These are phyloP conservation scores for Thrips palmi DNA, from an alignment of 1,140 invertebrate genomes.

Conservation along the genomic window DNA sequence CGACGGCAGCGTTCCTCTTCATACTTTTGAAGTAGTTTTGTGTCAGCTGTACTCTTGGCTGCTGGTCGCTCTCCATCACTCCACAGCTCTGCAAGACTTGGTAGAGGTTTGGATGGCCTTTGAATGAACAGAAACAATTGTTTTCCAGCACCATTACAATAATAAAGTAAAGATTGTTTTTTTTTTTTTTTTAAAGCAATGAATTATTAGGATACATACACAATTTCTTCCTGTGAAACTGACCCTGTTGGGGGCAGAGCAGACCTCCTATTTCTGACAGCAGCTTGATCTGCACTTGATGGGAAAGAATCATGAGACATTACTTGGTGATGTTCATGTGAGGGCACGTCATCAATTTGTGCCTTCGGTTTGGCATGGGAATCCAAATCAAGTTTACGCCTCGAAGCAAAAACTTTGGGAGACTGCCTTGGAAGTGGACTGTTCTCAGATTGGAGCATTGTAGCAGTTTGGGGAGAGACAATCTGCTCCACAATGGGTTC, in stretches of 20 bases:
- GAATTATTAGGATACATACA: background rate
- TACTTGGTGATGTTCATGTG: too few relatives aligned
- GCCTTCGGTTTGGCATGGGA: too few relatives aligned
- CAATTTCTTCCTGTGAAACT: background rate
- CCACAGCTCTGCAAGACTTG: conserved; percentile 35
- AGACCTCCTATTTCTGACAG: conserved; percentile 4
- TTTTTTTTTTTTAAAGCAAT: background rate
- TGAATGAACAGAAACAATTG: too few relatives aligned
- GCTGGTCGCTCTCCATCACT: conserved; percentile 22
- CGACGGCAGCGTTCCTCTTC: conserved; percentile 57
- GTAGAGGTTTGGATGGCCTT: conserved; percentile 18
- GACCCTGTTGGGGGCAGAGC: conserved; percentile 3
- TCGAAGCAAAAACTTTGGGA: too few relatives aligned
- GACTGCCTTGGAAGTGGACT: too few relatives aligned
- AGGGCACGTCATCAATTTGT: too few relatives aligned
- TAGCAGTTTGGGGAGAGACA: too few relatives aligned
- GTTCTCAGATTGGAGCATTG: too few relatives aligned
- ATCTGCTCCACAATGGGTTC: too few relatives aligned
- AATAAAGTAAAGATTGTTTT: background rate
- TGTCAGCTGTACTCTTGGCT: conserved; percentile 17
- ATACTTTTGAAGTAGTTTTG: conserved; percentile 31
- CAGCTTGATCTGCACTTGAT: too few relatives aligned
- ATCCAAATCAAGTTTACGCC: too few relatives aligned
- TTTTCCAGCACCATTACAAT: conserved; percentile 4
- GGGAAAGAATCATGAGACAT: too few relatives aligned